Evolutionary conservation across 1,140 invertebrate species (phyloP).

Genomic region (Scaptomyza hsui): DNA sequence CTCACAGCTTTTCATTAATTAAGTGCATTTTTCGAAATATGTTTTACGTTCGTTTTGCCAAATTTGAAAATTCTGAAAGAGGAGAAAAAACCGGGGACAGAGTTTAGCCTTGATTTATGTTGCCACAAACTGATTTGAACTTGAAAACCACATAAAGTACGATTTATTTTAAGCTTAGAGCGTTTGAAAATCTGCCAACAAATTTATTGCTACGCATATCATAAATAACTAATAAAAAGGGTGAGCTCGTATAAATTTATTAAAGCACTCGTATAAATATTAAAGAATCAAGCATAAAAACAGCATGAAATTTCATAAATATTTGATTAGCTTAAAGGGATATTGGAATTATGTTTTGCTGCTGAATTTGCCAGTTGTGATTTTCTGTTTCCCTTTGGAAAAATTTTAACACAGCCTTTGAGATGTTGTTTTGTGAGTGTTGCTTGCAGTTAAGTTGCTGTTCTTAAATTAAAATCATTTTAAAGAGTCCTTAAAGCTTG

Average conservation of each 20-base stretch:
- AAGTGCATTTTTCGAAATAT: conserved; percentile 36
- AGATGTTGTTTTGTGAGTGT: conserved; percentile 1
- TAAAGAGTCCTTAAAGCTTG: conserved; percentile 25
- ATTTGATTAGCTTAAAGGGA: conserved; percentile 74
- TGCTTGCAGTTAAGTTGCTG: conserved; percentile 3
- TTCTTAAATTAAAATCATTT: conserved; percentile 42
- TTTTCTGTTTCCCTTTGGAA: conserved; percentile 5
- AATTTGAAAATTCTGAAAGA: conserved; percentile 7
- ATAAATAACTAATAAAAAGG: conserved; percentile 46
- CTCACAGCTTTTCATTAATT: conserved; percentile 49
- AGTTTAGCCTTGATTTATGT: conserved; percentile 30
- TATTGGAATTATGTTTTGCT: conserved; percentile 36
- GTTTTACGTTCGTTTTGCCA: neutral
- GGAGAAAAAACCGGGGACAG: neutral
- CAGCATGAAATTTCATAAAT: conserved; percentile 66
- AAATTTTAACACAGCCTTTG: neutral
- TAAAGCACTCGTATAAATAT: neutral
- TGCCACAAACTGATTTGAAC: conserved; percentile 33
- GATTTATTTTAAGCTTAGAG: conserved; percentile 41
- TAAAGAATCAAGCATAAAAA: conserved; percentile 25
- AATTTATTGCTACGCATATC: conserved; percentile 55
- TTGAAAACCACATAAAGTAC: conserved; percentile 40
- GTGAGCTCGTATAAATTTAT: neutral
- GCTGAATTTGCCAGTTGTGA: neutral
- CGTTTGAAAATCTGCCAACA: conserved; percentile 39